phyloP scores from a whole-genome alignment of 2,797 vertebrate species.

The Carapus acus region DNA sequence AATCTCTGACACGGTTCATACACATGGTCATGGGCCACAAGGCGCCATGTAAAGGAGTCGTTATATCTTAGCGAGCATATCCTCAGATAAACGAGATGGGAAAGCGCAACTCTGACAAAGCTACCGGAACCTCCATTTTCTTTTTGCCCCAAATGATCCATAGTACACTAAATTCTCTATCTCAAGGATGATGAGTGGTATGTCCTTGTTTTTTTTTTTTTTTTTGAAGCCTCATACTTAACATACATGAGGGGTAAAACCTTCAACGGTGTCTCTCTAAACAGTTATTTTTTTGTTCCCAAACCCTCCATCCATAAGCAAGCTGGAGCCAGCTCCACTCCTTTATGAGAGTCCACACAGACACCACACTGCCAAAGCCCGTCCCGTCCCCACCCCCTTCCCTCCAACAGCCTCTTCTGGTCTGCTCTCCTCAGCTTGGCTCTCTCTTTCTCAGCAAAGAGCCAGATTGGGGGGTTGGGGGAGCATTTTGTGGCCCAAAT shows the following conservation, averaged over 20 bases:
- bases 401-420: constrained; percentile 62
- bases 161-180: constrained; percentile 1
- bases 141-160: constrained; percentile 26
- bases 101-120: constrained; percentile 35
- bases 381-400: constrained; percentile 55
- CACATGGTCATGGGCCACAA: constrained; percentile 67
- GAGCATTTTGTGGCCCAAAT: constrained; percentile 79
- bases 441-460: constrained; percentile 71
- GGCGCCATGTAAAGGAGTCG: constrained; percentile 51
- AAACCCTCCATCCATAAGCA: constrained; percentile 34
- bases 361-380: constrained; percentile 74
- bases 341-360: constrained; percentile 68
- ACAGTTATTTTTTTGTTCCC: constrained; percentile 19
- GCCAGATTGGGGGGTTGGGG: constrained; percentile 76
- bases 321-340: constrained; percentile 54
- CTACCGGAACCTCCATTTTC: constrained; percentile 18
- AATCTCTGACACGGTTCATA: constrained; percentile 69
- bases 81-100: constrained; percentile 41
- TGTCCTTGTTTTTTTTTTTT: constrained; percentile 8
- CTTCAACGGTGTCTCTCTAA: constrained; percentile 36
- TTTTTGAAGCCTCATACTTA: constrained; percentile 6
- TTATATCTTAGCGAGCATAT: constrained; percentile 43
- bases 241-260: constrained; percentile 36
- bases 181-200: constrained; percentile 2
- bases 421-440: constrained; percentile 55